These are phyloP conservation scores for Chymomyza caudatula DNA, from an alignment of 2,888 invertebrate species.

Conservation along the genomic window DNA sequence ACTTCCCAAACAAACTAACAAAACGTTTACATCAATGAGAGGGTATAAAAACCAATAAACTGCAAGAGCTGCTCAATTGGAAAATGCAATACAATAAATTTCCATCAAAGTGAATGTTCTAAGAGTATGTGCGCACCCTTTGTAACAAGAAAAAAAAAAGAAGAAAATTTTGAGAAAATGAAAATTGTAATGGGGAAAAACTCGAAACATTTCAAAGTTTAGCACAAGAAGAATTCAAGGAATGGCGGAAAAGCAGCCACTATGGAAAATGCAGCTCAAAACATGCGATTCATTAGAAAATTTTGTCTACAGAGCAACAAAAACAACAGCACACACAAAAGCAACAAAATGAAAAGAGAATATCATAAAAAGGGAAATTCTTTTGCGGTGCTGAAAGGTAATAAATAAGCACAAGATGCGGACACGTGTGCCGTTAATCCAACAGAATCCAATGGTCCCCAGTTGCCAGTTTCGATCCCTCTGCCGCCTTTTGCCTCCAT, in stretches of 20 bases:
- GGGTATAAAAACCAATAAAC: conserved; percentile 49
- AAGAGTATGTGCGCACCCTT: conserved; percentile 24
- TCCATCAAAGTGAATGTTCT: conserved; percentile 43
- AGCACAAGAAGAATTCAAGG: conserved; percentile 24
- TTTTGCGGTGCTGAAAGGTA: conserved; percentile 60
- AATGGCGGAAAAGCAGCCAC: conserved; percentile 18
- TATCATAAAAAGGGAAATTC: conserved; percentile 1
- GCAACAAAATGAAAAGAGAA: conserved; percentile 22
- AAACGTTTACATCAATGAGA: too few relatives aligned
- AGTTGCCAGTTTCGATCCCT: conserved; percentile 4
- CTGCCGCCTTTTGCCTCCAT: neutral
- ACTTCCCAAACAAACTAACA: too few relatives aligned
- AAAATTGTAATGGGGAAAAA: conserved; percentile 11
- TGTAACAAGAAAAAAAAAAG: conserved; percentile 6
- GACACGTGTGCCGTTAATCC: conserved; percentile 69
- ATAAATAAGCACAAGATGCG: conserved; percentile 66
- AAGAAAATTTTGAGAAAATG: conserved; percentile 21
- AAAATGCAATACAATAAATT: conserved; percentile 34
- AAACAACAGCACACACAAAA: conserved; percentile 9
- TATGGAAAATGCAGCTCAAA: conserved; percentile 1
- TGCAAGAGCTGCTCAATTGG: conserved; percentile 47
- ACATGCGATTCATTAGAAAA: conserved; percentile 41
- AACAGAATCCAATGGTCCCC: conserved; percentile 17
- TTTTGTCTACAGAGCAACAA: neutral
- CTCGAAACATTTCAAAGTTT: conserved; percentile 27